Evolutionary conservation across 2,888 invertebrate genomes (phyloP).

Genomic region (Mantis religiosa): DNA sequence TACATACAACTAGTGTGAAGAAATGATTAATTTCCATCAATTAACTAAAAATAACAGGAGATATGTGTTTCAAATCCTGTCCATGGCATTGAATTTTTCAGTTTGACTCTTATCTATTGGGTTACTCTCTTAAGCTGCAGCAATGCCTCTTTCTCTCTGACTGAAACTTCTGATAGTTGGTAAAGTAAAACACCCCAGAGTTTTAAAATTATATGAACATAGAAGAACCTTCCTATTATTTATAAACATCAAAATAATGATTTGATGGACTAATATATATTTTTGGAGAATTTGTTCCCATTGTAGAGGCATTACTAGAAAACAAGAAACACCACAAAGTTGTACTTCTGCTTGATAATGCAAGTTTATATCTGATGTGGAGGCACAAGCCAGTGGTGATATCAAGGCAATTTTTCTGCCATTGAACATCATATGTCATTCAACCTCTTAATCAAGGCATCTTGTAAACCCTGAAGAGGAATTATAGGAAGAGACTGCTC

Average conservation of each 20-base stretch:
- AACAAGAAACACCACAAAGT: background rate
- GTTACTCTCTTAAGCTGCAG: no score
- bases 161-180: no score
- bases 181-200: no score
- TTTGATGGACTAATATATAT: background rate
- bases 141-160: no score
- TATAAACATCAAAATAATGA: constrained; percentile 1
- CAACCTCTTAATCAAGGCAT: no score
- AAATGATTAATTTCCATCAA: no score
- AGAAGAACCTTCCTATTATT: background rate
- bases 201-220: background rate
- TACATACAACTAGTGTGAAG: no score
- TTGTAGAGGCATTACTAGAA: background rate
- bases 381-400: background rate
- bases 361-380: background rate
- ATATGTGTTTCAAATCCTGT: no score
- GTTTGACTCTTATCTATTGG: no score
- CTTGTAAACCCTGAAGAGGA: background rate
- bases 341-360: background rate
- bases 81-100: no score
- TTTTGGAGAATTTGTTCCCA: background rate
- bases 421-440: background rate
- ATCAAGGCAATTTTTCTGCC: constrained; percentile 2
- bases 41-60: no score
- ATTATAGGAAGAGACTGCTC: background rate